Evolutionary conservation across 2,797 vertebrate species (phyloP).

Genomic region (Galaxias olidus): DNA sequence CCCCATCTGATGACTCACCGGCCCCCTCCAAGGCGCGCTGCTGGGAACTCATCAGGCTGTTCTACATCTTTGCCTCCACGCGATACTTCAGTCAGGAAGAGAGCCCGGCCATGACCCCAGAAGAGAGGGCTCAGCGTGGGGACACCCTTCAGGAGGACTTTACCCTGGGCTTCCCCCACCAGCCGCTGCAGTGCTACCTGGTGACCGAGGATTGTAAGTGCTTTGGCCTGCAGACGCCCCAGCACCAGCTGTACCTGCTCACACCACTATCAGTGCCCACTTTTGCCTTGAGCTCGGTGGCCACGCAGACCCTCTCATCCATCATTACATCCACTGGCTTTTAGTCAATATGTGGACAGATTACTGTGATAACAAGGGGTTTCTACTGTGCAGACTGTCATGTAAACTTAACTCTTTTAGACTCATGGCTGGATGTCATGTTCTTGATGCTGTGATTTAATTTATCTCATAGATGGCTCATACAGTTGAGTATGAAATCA

Average conservation of each 20-base stretch:
- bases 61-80: slow-evolving; percentile 79
- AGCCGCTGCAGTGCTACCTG: slow-evolving; percentile 84
- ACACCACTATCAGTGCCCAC: slow-evolving; percentile 78
- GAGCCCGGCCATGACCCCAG: slow-evolving; percentile 23
- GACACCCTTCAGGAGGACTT: slow-evolving; percentile 69
- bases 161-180: slow-evolving; percentile 67
- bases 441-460: too few species aligned
- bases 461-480: too few species aligned
- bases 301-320: slow-evolving; percentile 77
- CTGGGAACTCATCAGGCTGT: slow-evolving; percentile 79
- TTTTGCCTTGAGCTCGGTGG: slow-evolving; percentile 78
- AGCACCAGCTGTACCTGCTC: slow-evolving; percentile 83
- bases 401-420: too few species aligned
- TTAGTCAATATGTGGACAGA: slow-evolving; percentile 40
- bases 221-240: slow-evolving; percentile 77
- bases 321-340: slow-evolving; percentile 68
- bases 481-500: too few species aligned
- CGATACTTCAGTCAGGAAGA: slow-evolving; percentile 80
- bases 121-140: slow-evolving; percentile 43
- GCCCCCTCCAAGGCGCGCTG: slow-evolving; percentile 64
- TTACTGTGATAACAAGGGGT: not conserved
- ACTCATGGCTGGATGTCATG: too few species aligned
- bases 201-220: slow-evolving; percentile 79
- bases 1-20: slow-evolving; percentile 15
- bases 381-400: too few species aligned